Conservation (phyloP, 1,140 invertebrate species). For the Formica selysi region DNA sequence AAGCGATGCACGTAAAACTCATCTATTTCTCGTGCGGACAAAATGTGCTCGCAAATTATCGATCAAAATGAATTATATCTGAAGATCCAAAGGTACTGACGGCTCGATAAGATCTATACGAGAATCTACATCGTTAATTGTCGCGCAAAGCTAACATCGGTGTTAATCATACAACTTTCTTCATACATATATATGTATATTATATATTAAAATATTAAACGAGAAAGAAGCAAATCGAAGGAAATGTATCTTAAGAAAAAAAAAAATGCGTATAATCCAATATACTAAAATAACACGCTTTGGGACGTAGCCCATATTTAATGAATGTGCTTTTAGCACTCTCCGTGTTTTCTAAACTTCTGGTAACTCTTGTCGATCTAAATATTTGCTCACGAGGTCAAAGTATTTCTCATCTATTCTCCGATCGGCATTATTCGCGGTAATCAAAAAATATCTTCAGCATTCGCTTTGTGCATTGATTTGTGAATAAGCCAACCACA, state of each 20-base stretch:
- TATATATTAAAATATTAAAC: not conserved
- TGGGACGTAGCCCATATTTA: not conserved
- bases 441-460: not conserved
- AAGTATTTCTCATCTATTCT: not conserved
- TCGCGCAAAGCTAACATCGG: constrained; percentile 12
- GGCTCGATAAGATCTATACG: not conserved
- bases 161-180: constrained; percentile 21
- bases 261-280: constrained; percentile 46
- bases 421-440: not conserved
- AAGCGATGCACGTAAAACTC: constrained; percentile 11
- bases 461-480: not conserved
- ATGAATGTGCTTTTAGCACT: constrained; percentile 28
- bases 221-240: constrained; percentile 53
- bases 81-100: no score
- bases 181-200: not conserved
- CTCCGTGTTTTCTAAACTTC: not conserved
- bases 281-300: constrained; percentile 52
- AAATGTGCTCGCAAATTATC: constrained; percentile 13
- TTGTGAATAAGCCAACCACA: not conserved
- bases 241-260: constrained; percentile 41
- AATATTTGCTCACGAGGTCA: not conserved
- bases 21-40: not conserved
- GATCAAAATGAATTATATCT: not conserved
- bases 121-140: not conserved
- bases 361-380: not conserved